Conservation (phyloP, 2,888 invertebrate genomes). For the Cheilosia variabilis region DNA sequence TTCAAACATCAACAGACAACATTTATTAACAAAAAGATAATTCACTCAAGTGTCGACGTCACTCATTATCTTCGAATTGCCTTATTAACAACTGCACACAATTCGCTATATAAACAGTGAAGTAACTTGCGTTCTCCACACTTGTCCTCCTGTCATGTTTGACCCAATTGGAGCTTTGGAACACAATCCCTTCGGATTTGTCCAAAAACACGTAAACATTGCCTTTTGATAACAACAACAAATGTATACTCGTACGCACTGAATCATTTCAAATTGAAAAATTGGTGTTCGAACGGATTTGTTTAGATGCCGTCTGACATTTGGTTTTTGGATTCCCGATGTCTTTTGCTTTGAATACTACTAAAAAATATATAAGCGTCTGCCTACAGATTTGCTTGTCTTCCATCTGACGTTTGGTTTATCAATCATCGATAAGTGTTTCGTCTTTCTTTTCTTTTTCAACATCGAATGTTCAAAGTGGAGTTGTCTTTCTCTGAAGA, state of each 20-base stretch:
- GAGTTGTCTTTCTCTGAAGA: neutral
- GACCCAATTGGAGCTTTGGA: conserved; percentile 49
- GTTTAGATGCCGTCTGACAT: conserved; percentile 38
- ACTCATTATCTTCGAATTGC: conserved; percentile 33
- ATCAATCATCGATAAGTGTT: neutral
- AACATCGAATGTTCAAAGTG: neutral
- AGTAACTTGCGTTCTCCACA: conserved; percentile 37
- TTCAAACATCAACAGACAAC: conserved; percentile 30
- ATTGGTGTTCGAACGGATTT: conserved; percentile 17
- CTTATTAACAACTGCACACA: conserved; percentile 28
- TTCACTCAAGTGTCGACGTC: conserved; percentile 42
- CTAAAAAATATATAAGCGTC: neutral
- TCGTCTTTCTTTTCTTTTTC: neutral
- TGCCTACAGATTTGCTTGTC: conserved; percentile 34
- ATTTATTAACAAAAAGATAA: conserved; percentile 23
- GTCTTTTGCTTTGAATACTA: neutral
- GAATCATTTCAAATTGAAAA: conserved; percentile 10
- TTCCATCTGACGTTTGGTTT: conserved; percentile 10
- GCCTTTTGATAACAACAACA: neutral
- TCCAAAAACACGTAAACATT: neutral
- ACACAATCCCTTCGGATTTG: conserved; percentile 38
- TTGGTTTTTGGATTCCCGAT: conserved; percentile 20
- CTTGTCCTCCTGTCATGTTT: conserved; percentile 46
- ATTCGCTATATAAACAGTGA: conserved; percentile 11
- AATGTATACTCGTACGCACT: neutral